Percentiles rank a stretch among this genome's conserved stretches.
These are phyloP conservation scores for Ophioderma brevispina DNA, from an alignment of 35 echinoderm and acorn worm species.

Conservation along the genomic window DNA sequence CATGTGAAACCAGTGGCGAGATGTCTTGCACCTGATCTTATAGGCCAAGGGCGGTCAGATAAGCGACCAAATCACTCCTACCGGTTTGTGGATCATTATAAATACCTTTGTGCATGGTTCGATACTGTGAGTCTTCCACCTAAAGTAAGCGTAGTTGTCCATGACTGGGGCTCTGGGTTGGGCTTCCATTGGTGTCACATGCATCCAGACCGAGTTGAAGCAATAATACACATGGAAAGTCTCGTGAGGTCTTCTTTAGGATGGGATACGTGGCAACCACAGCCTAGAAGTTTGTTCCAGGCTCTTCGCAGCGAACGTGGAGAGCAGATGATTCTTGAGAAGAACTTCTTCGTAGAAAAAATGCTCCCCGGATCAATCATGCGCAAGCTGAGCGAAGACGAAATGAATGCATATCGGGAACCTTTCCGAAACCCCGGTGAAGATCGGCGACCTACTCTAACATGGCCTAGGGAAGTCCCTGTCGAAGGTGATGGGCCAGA, in stretches of 20 bases:
- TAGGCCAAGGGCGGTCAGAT: constrained; percentile 81
- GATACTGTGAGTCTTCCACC: constrained; percentile 68
- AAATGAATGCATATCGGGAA: constrained; percentile 81
- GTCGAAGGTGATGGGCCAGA: constrained; percentile 73
- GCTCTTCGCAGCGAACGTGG: constrained; percentile 72
- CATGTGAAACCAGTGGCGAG: constrained; percentile 57
- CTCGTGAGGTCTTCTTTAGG: constrained; percentile 25
- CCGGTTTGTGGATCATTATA: constrained; percentile 82
- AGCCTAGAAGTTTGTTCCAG: constrained; percentile 53
- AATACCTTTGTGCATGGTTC: constrained; percentile 87
- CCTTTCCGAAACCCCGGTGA: constrained; percentile 75
- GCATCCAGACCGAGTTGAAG: constrained; percentile 60
- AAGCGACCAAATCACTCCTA: constrained; percentile 67
- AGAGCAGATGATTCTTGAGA: constrained; percentile 79
- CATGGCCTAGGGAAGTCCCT: constrained; percentile 82
- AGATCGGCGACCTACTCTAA: constrained; percentile 79
- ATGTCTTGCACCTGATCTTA: constrained; percentile 93
- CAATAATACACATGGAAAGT: constrained; percentile 68
- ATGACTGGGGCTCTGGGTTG: constrained; percentile 94
- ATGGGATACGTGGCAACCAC: constrained; percentile 62
- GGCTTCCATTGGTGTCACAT: constrained; percentile 77
- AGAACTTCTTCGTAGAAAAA: constrained; percentile 81
- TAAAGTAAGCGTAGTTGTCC: constrained; percentile 79
- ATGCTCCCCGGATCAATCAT: constrained; percentile 61
- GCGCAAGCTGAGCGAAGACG: constrained; percentile 50